phyloP scores from a whole-genome alignment of 2,113 vertebrate species.

The Mastomys coucha region DNA sequence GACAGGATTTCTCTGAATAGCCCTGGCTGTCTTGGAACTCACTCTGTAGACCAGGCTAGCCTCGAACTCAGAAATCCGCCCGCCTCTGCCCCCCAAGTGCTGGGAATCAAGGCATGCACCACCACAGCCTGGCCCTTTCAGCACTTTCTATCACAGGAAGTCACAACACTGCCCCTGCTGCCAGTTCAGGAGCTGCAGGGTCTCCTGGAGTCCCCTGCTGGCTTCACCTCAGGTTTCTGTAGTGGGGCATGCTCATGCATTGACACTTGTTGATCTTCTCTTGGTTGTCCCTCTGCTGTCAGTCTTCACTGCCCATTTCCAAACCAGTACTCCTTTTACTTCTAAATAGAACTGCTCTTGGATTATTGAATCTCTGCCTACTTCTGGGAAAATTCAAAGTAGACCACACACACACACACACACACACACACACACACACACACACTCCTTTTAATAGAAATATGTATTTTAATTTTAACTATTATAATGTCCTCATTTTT shows the following conservation, averaged over 20 bases:
- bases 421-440: neutral
- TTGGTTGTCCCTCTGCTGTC: neutral
- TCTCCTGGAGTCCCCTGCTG: neutral
- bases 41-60: too few species aligned
- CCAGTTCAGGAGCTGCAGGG: neutral
- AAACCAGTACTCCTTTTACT: neutral
- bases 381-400: neutral
- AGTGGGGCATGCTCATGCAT: neutral
- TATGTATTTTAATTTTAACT: neutral
- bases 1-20: too few species aligned
- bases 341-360: neutral
- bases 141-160: neutral
- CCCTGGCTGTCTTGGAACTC: too few species aligned
- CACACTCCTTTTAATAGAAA: neutral
- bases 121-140: too few species aligned
- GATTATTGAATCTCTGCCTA: conserved; percentile 15
- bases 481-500: neutral
- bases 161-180: neutral
- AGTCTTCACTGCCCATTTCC: neutral
- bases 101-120: too few species aligned
- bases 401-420: neutral
- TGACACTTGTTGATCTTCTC: neutral
- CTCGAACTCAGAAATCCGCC: too few species aligned
- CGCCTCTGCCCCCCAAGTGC: too few species aligned
- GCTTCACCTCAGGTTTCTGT: neutral